Base-by-base conservation (phyloP, 2,113 vertebrate genomes). In the Chrysemys picta region DNA sequence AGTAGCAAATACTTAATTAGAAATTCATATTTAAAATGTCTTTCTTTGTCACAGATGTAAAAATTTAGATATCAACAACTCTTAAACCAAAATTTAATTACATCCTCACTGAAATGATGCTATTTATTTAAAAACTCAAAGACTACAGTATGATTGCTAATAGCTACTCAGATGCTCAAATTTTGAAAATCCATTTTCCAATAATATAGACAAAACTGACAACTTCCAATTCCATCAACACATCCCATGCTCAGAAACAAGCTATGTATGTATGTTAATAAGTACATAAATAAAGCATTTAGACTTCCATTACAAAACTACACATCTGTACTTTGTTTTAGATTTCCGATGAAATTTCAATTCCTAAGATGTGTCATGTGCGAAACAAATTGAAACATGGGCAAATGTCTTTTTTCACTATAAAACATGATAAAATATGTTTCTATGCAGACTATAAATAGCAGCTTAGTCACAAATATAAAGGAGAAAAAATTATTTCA, bases 401-500 rank as follows among this genome's bases (percentile, higher is more conserved):
- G 54, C 31, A 2, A 69, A 16, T 25, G 9, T 1, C 14, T 59
- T 42, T 38, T 75, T 72, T 87, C 10, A 21, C 25, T 25, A 49
- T 4, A 10, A 24, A 42, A 88, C 42, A 31, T 14, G 90, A 21
- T 80, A 52, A 85, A 13, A 1, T 8, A 14, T 54, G 4, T 29
- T 92, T 84, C 16, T 57, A 78, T 90, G 11, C n/a, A 85, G 52
- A 54, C 54, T 81, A 54, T 25, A 78, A 54, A 38, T 54, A 54
- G 17, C 35, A 49, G 25, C 78, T 53, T 80, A 31, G 52, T 79
- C 53, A 87, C 16, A 81, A 3, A 49, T 2, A 65, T 56, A n/a
- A 85, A 62, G 9, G 3, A 10, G 24, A 17, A 9, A 0, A 0
- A 0, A 10, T 31, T 65, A 72, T 79, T 52, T 45, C 11, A 78